Percentiles rank a stretch among this genome's conserved stretches.
Conservation (phyloP, 2,888 invertebrate genomes). For the Cataglyphis livida region DNA sequence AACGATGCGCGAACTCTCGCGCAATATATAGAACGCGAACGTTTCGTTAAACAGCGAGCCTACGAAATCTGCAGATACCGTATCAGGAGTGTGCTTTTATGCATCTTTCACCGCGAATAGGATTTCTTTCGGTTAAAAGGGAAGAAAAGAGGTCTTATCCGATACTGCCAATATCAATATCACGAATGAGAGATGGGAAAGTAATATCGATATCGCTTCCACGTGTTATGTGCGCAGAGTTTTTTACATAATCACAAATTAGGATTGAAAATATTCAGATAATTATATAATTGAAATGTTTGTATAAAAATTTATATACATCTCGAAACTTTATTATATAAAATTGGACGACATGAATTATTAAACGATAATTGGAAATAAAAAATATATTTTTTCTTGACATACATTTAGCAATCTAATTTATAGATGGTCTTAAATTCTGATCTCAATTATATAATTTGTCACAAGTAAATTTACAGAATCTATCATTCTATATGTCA, state of each 20-base stretch:
- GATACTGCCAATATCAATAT: conserved; percentile 55
- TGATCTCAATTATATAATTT: not conserved
- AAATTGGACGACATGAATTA: not conserved
- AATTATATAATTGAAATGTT: not conserved
- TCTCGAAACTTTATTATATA: not conserved
- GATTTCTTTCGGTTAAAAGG: conserved; percentile 46
- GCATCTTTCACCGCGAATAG: conserved; percentile 27
- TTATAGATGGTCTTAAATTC: not conserved
- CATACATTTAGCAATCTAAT: not conserved
- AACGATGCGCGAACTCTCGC: conserved; percentile 47
- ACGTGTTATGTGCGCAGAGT: not conserved
- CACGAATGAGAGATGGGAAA: conserved; percentile 4
- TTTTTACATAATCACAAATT: conserved; percentile 7
- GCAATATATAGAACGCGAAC: conserved; percentile 9
- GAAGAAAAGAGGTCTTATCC: conserved; percentile 24
- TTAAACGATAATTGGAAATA: not conserved
- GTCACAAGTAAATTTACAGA: not conserved
- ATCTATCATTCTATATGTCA: conserved; percentile 4
- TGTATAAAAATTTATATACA: not conserved
- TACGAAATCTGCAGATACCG: conserved; percentile 27
- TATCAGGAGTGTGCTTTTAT: conserved; percentile 19
- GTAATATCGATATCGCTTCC: conserved; percentile 40
- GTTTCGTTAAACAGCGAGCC: conserved; percentile 38
- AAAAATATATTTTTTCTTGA: not conserved
- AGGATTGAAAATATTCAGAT: not conserved